phyloP scores from a whole-genome alignment of 2,797 vertebrate genomes.

The Sebastes goodei region DNA sequence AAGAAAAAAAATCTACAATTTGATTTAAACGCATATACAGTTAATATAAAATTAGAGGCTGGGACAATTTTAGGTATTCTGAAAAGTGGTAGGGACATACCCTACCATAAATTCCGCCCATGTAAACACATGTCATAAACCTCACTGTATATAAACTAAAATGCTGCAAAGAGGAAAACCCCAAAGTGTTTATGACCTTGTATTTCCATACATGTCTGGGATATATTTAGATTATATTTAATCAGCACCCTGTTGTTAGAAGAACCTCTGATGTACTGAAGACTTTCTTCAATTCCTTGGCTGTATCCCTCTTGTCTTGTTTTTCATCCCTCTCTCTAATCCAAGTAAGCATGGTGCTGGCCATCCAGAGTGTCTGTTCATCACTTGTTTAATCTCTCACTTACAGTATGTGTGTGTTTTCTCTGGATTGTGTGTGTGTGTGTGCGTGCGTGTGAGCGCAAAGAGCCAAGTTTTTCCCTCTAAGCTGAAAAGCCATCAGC shows the following conservation, averaged over 20 bases:
- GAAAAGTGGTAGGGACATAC: neutral
- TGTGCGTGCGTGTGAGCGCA: neutral
- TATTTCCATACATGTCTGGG: neutral
- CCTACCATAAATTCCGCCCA: neutral
- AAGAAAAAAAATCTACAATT: neutral
- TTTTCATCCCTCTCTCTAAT: slow-evolving; percentile 33
- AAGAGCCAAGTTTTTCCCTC: slow-evolving; percentile 39
- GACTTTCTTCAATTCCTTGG: neutral
- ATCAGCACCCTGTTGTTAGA: neutral
- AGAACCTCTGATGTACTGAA: neutral
- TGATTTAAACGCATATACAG: neutral
- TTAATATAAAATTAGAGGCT: neutral
- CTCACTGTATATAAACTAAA: neutral
- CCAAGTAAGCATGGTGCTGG: slow-evolving; percentile 19
- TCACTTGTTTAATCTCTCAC: slow-evolving; percentile 54
- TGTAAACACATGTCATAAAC: neutral
- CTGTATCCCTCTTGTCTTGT: slow-evolving; percentile 11
- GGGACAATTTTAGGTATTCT: neutral
- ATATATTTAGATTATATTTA: neutral
- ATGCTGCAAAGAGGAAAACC: neutral
- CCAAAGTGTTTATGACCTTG: neutral
- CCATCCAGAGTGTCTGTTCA: slow-evolving; percentile 34
- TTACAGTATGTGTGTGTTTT: slow-evolving; percentile 27
- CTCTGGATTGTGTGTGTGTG: neutral
- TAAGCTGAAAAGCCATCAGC: slow-evolving; percentile 52